Evolutionary conservation across 1,140 invertebrate genomes (phyloP).

Genomic region (Pollicipes pollicipes): DNA sequence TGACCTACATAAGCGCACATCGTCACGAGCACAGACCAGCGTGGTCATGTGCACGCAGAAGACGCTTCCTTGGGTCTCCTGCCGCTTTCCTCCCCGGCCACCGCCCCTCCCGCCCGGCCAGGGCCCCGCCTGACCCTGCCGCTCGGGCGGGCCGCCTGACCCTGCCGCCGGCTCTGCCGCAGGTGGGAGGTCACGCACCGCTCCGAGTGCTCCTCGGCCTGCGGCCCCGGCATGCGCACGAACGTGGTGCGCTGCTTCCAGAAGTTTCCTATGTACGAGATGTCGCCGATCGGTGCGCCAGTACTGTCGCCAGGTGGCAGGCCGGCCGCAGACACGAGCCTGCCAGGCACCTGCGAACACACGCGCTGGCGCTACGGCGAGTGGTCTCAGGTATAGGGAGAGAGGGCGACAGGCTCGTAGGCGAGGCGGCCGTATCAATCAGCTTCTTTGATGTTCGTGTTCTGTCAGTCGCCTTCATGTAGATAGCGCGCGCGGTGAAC

Average conservation of each 20-base stretch:
- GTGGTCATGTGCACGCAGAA: background rate
- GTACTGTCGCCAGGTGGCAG: constrained; percentile 34
- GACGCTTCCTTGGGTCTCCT: background rate
- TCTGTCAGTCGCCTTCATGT: too few relatives aligned
- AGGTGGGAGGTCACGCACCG: constrained; percentile 38
- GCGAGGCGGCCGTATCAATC: background rate
- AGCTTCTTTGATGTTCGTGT: background rate
- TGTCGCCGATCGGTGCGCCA: constrained; percentile 27
- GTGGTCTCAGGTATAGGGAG: constrained; percentile 40
- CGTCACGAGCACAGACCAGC: too few relatives aligned
- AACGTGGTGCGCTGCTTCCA: constrained; percentile 33
- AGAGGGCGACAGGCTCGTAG: background rate
- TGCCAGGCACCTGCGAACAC: constrained; percentile 46
- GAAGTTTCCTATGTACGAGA: constrained; percentile 23
- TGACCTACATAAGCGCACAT: background rate
- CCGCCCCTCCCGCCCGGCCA: constrained; percentile 10
- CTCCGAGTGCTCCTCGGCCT: constrained; percentile 49
- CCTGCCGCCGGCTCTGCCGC: too few relatives aligned
- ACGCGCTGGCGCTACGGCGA: constrained; percentile 48
- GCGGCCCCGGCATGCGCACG: constrained; percentile 42
- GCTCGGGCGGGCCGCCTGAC: too few relatives aligned
- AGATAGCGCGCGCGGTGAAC: too few relatives aligned
- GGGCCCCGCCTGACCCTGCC: constrained; percentile 11
- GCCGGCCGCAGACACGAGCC: constrained; percentile 33
- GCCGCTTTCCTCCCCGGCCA: background rate